Base-by-base conservation (phyloP, 1,140 invertebrate genomes). In the Platyura marginata region DNA sequence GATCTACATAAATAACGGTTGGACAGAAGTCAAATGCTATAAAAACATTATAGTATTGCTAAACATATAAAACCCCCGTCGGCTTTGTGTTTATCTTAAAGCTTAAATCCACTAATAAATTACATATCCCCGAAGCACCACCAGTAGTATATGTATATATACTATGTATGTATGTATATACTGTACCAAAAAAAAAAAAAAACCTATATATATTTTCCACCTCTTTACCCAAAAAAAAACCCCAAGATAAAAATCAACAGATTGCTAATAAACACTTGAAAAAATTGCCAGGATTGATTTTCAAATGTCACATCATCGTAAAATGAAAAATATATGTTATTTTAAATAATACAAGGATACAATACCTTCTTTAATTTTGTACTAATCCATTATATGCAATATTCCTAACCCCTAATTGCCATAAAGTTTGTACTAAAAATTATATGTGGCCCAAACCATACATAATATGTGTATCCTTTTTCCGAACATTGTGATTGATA, bases 231-330 rank as follows among this genome's bases (percentile, higher is more conserved):
- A 34, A 11, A 34, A 4, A 4, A 34, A 6, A 34, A 11, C 32
- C 4, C 36, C 36, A 38, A 38, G n/a, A 18, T 18, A 18, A 38
- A 38, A 38, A 34, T 38, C 36, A 38, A 38, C 36, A 38, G 36
- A 38, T 38, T 38, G 36, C 36, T 18, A 38, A 38, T 38, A 18
- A 38, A 38, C 36, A 38, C 36, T 38, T 38, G 36, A 38, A 38
- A n/a, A 18, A 18, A 18, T 20, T 4, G 18, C 36, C 36, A 38
- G 4, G 18, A 38, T 29, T 29, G 25, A 38, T 38, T 18, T 18
- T 18, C 36, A 38, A 38, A 38, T 20, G 16, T 18, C 36, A 38
- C 20, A 38, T 38, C 36, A 38, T 38, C 36, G 36, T 38, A 38
- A 38, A 38, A 18, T 38, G 36, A 38, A 18, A 38, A 38, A 38